These are phyloP conservation scores for Sterrhoptilus dennistouni DNA, from an alignment of 2,113 vertebrate genomes.

Conservation along the genomic window DNA sequence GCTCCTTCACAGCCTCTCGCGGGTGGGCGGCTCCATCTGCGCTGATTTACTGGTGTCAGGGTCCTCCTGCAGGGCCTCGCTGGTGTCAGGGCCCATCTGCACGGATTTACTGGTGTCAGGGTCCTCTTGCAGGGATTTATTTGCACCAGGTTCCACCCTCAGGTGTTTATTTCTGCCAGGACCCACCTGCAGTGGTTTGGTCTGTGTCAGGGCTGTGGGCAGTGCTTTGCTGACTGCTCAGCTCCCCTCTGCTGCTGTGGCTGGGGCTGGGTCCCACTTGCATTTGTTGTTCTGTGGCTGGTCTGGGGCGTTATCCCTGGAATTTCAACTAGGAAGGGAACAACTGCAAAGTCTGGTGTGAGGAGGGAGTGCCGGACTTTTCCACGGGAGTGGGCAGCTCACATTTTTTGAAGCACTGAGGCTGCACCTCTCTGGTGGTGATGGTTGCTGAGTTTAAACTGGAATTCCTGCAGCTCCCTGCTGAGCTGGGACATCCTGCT, in stretches of 20 bases:
- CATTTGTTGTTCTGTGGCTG: background rate
- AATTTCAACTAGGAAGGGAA: background rate
- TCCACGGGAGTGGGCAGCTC: background rate
- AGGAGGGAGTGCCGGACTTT: background rate
- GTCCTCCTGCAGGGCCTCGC: background rate
- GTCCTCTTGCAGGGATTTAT: background rate
- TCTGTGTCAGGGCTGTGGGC: background rate
- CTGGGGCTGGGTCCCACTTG: background rate
- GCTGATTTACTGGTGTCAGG: background rate
- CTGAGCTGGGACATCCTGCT: background rate
- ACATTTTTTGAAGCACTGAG: background rate
- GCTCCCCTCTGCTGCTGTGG: background rate
- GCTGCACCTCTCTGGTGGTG: background rate
- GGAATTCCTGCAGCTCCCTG: background rate
- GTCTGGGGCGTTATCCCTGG: background rate
- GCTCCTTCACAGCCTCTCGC: background rate
- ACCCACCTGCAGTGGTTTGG: background rate
- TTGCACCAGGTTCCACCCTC: background rate
- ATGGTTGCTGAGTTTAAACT: background rate
- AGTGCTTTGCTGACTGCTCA: background rate
- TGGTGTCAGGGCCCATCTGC: background rate
- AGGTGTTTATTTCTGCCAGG: background rate
- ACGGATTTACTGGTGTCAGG: background rate
- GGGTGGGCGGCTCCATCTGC: slow-evolving; percentile 46
- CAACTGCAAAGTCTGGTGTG: background rate